Percentiles rank a stretch among this genome's conserved stretches.
Evolutionary conservation across 2,113 vertebrate genomes (phyloP).

Genomic region (Etheostoma cragini): DNA sequence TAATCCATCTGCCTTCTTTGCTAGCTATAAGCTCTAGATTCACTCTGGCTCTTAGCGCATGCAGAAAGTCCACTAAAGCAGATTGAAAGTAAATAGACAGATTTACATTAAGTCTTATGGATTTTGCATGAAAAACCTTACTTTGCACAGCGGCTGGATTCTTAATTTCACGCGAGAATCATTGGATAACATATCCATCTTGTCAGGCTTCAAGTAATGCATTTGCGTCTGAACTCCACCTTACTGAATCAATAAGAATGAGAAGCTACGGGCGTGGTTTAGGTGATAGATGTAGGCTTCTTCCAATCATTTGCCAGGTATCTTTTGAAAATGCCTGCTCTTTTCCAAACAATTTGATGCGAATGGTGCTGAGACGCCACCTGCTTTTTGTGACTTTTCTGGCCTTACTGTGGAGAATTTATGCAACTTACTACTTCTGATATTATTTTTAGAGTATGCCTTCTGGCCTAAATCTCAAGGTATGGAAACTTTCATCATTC

Average conservation of each 20-base stretch:
- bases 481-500: conserved; percentile 57
- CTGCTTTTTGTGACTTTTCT: background rate
- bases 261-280: too few relatives aligned
- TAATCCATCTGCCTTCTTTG: conserved; percentile 69
- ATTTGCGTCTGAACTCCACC: too few relatives aligned
- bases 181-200: too few relatives aligned
- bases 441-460: conserved; percentile 17
- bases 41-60: conserved; percentile 32
- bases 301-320: too few relatives aligned
- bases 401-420: background rate
- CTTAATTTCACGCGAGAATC: too few relatives aligned
- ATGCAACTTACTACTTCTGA: background rate
- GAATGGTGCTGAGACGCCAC: background rate
- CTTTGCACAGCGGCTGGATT: too few relatives aligned
- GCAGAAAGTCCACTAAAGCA: conserved; percentile 32
- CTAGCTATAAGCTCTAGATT: conserved; percentile 46
- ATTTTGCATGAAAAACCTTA: background rate
- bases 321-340: too few relatives aligned
- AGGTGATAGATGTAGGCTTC: too few relatives aligned
- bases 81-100: conserved; percentile 46
- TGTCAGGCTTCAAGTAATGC: too few relatives aligned
- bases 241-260: too few relatives aligned
- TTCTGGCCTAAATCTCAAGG: conserved; percentile 40
- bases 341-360: too few relatives aligned
- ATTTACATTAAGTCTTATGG: conserved; percentile 36